phyloP scores from a whole-genome alignment of 2,113 vertebrate species.

The Chamaea fasciata region DNA sequence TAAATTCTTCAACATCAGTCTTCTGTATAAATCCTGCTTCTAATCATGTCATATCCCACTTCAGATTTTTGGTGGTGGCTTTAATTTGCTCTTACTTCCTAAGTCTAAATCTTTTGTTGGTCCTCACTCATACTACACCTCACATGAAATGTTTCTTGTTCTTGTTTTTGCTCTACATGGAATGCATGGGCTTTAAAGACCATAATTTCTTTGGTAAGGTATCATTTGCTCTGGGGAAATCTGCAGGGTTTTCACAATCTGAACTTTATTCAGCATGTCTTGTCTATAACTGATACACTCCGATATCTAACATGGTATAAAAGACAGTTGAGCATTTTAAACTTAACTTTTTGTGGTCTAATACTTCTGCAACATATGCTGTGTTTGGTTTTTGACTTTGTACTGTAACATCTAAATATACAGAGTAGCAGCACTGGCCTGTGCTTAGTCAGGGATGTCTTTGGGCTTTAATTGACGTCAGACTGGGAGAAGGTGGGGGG shows the following conservation, averaged over 20 bases:
- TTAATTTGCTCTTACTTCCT: constrained; percentile 41
- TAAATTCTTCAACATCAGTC: background rate
- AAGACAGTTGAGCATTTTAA: background rate
- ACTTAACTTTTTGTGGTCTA: background rate
- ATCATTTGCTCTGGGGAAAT: constrained; percentile 73
- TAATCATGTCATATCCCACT: constrained; percentile 30
- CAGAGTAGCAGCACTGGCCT: background rate
- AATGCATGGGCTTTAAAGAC: constrained; percentile 86
- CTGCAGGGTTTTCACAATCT: constrained; percentile 30
- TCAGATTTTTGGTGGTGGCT: constrained; percentile 13
- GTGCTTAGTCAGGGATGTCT: background rate
- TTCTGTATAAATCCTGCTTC: background rate
- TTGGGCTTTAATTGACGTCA: background rate
- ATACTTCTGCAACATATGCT: background rate
- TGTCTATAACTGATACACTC: background rate
- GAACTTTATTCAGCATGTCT: constrained; percentile 22
- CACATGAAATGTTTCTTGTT: constrained; percentile 75
- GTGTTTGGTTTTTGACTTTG: background rate
- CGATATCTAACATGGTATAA: background rate
- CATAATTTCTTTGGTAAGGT: constrained; percentile 93
- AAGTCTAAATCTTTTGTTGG: constrained; percentile 41
- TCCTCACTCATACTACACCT: constrained; percentile 66
- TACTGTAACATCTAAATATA: background rate
- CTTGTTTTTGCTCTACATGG: constrained; percentile 81
- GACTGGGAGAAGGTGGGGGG: background rate